phyloP scores from a whole-genome alignment of 2,888 invertebrate genomes.

The Pristionchus arcanus region DNA sequence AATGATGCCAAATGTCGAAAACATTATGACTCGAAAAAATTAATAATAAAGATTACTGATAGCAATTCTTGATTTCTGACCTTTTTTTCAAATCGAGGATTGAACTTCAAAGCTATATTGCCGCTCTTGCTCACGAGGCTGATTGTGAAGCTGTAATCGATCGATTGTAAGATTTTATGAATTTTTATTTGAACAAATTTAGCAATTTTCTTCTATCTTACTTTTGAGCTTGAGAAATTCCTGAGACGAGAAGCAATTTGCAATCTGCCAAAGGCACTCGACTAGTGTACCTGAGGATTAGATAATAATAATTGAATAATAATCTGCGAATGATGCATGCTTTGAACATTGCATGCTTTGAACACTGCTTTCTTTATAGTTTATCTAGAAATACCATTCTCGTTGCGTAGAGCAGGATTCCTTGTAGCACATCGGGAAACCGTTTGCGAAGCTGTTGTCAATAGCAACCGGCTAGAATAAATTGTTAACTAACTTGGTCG shows the following conservation, averaged over 20 bases:
- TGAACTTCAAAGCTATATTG: background rate
- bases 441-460: no score
- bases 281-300: background rate
- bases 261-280: background rate
- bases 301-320: background rate
- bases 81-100: background rate
- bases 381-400: no score
- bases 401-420: no score
- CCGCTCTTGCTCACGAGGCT: background rate
- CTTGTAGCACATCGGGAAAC: no score
- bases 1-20: no score
- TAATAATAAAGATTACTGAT: no score
- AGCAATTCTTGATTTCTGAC: background rate
- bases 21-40: no score
- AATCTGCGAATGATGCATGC: no score
- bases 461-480: no score
- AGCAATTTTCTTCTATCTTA: background rate
- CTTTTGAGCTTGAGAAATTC: background rate
- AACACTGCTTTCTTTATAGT: background rate
- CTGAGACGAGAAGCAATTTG: background rate
- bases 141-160: background rate
- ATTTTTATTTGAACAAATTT: no score
- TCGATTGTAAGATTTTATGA: background rate
- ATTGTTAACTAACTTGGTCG: no score
- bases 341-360: no score